Conservation (phyloP, 2,797 vertebrate genomes). For the Vespertilio murinus region DNA sequence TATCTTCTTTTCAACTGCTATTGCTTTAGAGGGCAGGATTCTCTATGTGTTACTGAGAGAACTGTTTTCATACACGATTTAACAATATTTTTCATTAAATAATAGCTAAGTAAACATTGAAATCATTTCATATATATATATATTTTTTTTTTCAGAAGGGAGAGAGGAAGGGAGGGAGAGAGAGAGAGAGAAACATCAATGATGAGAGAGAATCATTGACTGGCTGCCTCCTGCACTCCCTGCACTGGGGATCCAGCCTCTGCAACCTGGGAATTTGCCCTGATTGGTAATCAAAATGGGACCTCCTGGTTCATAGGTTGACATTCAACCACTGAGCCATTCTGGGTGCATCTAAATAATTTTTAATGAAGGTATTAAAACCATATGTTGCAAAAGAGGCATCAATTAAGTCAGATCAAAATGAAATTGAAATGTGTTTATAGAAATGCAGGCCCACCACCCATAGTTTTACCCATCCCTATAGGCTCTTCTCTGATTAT, state of each 20-base stretch:
- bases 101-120: not conserved
- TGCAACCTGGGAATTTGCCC: too few species aligned
- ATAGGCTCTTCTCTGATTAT: slow-evolving; percentile 59
- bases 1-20: not conserved
- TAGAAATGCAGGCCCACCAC: not conserved
- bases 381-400: not conserved
- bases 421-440: slow-evolving; percentile 49
- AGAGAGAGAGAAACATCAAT: too few species aligned
- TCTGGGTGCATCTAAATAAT: not conserved
- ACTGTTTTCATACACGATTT: not conserved
- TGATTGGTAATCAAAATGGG: too few species aligned
- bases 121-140: not conserved
- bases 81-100: not conserved
- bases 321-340: too few species aligned
- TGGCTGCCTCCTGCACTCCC: too few species aligned
- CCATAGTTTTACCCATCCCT: not conserved
- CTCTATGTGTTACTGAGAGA: not conserved
- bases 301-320: too few species aligned
- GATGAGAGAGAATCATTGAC: too few species aligned
- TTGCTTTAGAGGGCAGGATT: not conserved
- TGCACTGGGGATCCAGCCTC: too few species aligned
- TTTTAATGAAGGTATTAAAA: not conserved
- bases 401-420: slow-evolving; percentile 9
- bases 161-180: too few species aligned
- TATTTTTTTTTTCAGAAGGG: too few species aligned